Conservation (phyloP, 1,140 invertebrate genomes). For the Leptestheria dahalacensis region DNA sequence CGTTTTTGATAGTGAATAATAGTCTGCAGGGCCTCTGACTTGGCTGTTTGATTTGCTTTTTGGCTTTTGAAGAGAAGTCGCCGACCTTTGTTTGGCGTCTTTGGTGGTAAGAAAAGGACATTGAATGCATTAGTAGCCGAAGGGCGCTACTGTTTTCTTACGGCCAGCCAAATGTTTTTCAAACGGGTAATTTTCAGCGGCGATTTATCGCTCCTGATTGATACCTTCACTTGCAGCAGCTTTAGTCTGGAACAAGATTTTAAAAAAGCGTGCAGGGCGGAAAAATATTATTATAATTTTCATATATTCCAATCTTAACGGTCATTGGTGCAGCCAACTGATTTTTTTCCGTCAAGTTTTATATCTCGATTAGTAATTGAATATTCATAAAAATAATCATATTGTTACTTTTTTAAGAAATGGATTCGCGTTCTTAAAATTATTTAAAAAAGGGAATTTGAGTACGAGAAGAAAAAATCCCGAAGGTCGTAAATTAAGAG, state of each 20-base stretch:
- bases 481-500: neutral
- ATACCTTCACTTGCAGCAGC: constrained; percentile 1
- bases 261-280: neutral
- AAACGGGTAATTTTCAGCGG: constrained; percentile 5
- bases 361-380: neutral
- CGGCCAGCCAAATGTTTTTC: constrained; percentile 7
- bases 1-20: no score
- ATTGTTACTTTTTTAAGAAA: neutral
- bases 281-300: no score
- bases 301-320: no score
- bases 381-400: neutral
- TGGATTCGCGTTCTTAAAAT: neutral
- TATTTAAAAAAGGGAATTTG: neutral
- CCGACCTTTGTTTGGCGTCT: no score
- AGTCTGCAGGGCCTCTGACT: no score
- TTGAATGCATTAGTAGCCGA: neutral
- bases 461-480: neutral
- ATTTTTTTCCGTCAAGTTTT: no score
- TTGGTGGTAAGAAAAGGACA: no score
- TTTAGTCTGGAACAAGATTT: neutral
- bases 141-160: neutral
- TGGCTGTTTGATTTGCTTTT: no score
- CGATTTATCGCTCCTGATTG: constrained; percentile 12
- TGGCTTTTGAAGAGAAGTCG: no score
- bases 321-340: no score